A percentile compares a stretch with the other conserved stretches of the same genome.
Conservation (phyloP, 1,140 invertebrate genomes). For the Drosophila pseudoobscura region DNA sequence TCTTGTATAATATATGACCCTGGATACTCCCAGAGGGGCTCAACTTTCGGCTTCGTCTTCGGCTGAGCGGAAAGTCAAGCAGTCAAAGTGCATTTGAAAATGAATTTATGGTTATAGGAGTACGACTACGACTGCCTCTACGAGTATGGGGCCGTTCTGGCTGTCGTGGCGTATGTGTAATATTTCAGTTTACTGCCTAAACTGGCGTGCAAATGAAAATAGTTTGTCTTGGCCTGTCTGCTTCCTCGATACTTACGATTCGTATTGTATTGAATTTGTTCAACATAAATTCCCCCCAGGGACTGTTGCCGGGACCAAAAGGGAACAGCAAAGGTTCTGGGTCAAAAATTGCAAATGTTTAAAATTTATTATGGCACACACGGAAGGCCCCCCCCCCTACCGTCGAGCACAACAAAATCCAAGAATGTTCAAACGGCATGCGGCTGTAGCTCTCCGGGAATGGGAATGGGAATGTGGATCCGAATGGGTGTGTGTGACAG, state of each 20-base stretch:
- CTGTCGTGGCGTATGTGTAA: conserved; percentile 57
- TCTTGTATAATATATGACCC: conserved; percentile 8
- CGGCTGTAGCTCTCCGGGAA: not conserved
- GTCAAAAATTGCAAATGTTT: conserved; percentile 47
- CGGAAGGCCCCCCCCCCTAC: not conserved
- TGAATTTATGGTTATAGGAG: conserved; percentile 46
- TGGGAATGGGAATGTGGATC: too few relatives aligned
- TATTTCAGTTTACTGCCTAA: conserved; percentile 49
- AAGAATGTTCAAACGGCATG: conserved; percentile 4
- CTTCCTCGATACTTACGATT: too few relatives aligned
- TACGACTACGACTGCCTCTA: too few relatives aligned
- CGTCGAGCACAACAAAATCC: conserved; percentile 1
- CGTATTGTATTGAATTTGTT: conserved; percentile 31
- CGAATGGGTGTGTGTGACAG: conserved; percentile 14
- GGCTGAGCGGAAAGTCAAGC: conserved; percentile 66
- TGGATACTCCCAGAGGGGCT: not conserved
- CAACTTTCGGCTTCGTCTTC: conserved; percentile 36
- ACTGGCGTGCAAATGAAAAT: conserved; percentile 53
- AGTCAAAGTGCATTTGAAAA: conserved; percentile 70
- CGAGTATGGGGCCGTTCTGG: conserved; percentile 5
- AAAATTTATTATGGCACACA: conserved; percentile 38
- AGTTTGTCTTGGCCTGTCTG: conserved; percentile 20
- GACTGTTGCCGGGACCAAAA: not conserved
- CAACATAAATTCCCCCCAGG: conserved; percentile 13
- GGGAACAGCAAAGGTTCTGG: conserved; percentile 14